Conservation (phyloP, 2,113 vertebrate species). For the Lepus timidus region DNA sequence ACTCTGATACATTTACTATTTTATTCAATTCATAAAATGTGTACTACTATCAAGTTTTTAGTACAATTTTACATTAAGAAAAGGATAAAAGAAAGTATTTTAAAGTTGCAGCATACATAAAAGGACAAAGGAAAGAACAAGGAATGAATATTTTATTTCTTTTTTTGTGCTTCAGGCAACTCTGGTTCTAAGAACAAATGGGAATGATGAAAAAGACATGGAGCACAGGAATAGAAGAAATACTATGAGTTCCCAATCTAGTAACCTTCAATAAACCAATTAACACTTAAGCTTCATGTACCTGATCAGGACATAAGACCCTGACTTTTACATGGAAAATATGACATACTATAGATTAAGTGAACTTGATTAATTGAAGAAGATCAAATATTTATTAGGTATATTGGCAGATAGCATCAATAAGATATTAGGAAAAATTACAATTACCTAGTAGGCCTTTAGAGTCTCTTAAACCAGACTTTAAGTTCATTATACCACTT, state of each 20-base stretch:
- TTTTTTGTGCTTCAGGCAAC: neutral
- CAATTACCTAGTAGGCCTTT: neutral
- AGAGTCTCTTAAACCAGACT: neutral
- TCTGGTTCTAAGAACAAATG: neutral
- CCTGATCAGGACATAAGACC: neutral
- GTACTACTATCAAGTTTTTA: slow-evolving; percentile 14
- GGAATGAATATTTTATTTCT: neutral
- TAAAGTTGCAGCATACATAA: neutral
- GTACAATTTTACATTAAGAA: neutral
- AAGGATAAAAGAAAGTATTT: neutral
- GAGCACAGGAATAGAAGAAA: neutral
- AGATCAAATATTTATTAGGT: neutral
- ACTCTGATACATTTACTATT: neutral
- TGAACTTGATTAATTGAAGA: neutral
- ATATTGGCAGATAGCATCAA: neutral
- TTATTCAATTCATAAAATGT: slow-evolving; percentile 48
- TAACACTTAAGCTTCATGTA: neutral
- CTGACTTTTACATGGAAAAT: neutral
- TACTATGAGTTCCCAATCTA: neutral
- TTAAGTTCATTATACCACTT: neutral
- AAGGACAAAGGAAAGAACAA: neutral
- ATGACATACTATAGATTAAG: neutral
- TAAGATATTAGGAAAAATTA: neutral
- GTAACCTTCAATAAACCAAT: neutral
- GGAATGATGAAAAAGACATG: neutral